Evolutionary conservation across 2,797 vertebrate genomes (phyloP).

Genomic region (Margarornis squamiger): DNA sequence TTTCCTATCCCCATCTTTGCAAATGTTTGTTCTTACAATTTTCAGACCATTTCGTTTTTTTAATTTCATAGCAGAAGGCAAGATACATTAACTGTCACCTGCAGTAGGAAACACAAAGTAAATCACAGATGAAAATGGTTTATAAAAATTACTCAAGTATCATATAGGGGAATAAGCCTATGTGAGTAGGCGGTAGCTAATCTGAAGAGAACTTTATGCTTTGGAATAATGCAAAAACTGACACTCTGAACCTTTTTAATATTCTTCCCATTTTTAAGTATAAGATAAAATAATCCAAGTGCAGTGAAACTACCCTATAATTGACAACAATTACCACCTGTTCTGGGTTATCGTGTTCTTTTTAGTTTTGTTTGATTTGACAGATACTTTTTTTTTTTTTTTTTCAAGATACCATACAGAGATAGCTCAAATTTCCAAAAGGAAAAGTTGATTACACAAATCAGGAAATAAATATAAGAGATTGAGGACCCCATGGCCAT

Average conservation of each 20-base stretch:
- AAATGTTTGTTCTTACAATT: conserved; percentile 1
- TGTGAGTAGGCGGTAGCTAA: neutral
- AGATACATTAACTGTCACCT: conserved; percentile 40
- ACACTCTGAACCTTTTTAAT: conserved; percentile 18
- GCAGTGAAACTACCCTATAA: neutral
- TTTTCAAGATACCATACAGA: neutral
- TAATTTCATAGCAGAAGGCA: conserved; percentile 11
- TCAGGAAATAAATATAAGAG: neutral
- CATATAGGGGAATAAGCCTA: neutral
- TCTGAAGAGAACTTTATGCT: neutral
- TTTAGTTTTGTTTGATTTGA: conserved; percentile 12
- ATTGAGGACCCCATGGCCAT: neutral
- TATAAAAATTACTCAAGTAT: conserved; percentile 53
- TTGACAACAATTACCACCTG: conserved; percentile 1
- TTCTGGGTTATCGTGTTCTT: neutral
- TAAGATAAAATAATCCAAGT: conserved; percentile 29
- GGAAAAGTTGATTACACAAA: conserved; percentile 10
- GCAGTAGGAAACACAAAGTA: conserved; percentile 19
- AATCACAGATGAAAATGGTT: conserved; percentile 52
- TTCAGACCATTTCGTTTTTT: neutral
- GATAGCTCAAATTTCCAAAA: neutral
- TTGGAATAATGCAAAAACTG: conserved; percentile 28
- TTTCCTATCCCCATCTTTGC: neutral
- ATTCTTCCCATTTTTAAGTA: conserved; percentile 12
- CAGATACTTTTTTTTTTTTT: neutral